Evolutionary conservation across 2,888 invertebrate genomes (phyloP).

Genomic region (Emmelina monodactyla): DNA sequence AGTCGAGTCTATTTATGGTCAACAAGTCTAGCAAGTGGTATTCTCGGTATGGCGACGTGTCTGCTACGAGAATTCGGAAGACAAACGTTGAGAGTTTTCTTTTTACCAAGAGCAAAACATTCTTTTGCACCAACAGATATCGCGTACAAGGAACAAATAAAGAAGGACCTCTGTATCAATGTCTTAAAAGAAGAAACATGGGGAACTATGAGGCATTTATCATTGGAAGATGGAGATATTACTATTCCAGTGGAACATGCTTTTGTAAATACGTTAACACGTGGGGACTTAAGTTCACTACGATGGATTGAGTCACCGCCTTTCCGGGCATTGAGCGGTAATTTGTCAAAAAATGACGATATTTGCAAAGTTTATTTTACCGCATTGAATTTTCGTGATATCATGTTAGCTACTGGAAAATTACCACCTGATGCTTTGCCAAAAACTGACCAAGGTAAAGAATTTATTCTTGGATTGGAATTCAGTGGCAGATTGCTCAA

Average conservation of each 20-base stretch:
- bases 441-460: conserved; percentile 82
- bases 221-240: conserved; percentile 55
- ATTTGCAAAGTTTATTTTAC: conserved; percentile 91
- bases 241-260: conserved; percentile 83
- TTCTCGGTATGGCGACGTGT: conserved; percentile 90
- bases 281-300: conserved; percentile 93
- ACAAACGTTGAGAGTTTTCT: conserved; percentile 74
- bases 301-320: conserved; percentile 88
- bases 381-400: conserved; percentile 96
- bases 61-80: conserved; percentile 89
- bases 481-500: conserved; percentile 83
- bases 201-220: conserved; percentile 88
- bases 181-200: conserved; percentile 82
- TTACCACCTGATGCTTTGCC: conserved; percentile 96
- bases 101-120: conserved; percentile 70
- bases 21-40: conserved; percentile 75
- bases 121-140: conserved; percentile 66
- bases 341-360: conserved; percentile 60
- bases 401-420: conserved; percentile 98
- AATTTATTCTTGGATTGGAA: conserved; percentile 94
- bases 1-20: conserved; percentile 45
- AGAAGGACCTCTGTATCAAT: conserved; percentile 85
- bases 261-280: conserved; percentile 91
- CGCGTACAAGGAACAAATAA: conserved; percentile 70
- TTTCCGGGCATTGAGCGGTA: conserved; percentile 36